Evolutionary conservation across 2,888 invertebrate genomes (phyloP).

Genomic region (Aphelenchoides bicaudatus): DNA sequence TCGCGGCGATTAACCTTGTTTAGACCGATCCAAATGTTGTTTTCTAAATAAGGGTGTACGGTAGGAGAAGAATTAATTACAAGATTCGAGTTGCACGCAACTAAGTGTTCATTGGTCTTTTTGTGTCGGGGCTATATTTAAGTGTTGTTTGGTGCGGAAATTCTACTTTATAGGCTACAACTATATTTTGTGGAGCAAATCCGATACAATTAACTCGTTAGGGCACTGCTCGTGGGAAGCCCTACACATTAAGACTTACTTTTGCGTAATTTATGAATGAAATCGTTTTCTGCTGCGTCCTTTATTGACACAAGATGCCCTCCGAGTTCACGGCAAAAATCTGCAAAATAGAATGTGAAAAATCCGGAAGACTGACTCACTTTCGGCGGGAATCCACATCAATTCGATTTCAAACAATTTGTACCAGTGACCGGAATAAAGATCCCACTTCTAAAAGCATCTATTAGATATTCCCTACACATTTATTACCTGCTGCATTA

Average conservation of each 20-base stretch:
- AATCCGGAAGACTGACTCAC: too few relatives aligned
- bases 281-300: constrained; percentile 52
- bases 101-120: too few relatives aligned
- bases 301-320: constrained; percentile 50
- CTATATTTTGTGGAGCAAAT: too few relatives aligned
- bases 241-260: constrained; percentile 34
- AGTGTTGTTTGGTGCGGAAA: too few relatives aligned
- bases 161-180: too few relatives aligned
- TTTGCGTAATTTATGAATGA: constrained; percentile 50
- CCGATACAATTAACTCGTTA: too few relatives aligned
- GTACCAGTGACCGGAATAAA: constrained; percentile 52
- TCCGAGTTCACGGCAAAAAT: constrained; percentile 53
- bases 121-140: constrained; percentile 23
- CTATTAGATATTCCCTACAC: constrained; percentile 9
- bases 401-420: constrained; percentile 52
- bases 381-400: constrained; percentile 57
- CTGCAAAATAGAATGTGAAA: too few relatives aligned
- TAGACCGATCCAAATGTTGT: constrained; percentile 57
- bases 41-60: too few relatives aligned
- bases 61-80: too few relatives aligned
- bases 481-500: constrained; percentile 37
- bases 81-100: constrained; percentile 20
- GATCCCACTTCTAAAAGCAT: constrained; percentile 41
- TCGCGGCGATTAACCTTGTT: constrained; percentile 47
- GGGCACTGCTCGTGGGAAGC: not conserved